Evolutionary conservation across 1,140 invertebrate genomes (phyloP).

Genomic region (Drosophila mojavensis): DNA sequence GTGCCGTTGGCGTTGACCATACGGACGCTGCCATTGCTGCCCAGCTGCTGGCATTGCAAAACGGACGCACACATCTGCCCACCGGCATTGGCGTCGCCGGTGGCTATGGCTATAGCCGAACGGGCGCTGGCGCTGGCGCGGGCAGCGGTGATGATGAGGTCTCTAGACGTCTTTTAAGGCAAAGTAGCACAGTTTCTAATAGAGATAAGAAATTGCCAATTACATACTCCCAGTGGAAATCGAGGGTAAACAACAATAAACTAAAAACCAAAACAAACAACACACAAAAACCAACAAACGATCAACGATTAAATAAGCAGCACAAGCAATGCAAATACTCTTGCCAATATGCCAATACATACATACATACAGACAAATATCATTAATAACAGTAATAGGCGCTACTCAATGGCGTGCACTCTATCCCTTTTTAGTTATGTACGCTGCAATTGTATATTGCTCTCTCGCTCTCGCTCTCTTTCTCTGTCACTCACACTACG

Average conservation of each 20-base stretch:
- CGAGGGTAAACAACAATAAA: constrained; percentile 78
- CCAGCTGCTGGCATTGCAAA: constrained; percentile 70
- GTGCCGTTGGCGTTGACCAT: constrained; percentile 33
- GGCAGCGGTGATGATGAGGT: constrained; percentile 56
- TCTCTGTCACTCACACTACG: neutral
- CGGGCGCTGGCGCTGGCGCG: neutral
- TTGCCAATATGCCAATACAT: constrained; percentile 11
- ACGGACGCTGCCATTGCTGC: constrained; percentile 73
- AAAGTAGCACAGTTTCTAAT: constrained; percentile 82
- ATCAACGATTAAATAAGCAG: neutral
- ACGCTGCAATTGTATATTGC: constrained; percentile 9
- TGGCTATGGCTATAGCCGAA: constrained; percentile 9
- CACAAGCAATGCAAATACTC: constrained; percentile 18
- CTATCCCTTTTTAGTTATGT: too few relatives aligned
- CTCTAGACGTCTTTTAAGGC: constrained; percentile 83
- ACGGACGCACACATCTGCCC: constrained; percentile 70
- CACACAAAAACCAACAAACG: constrained; percentile 8
- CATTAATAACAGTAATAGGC: constrained; percentile 17
- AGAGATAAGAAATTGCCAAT: constrained; percentile 84
- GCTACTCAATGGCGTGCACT: constrained; percentile 8
- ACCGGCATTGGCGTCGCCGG: constrained; percentile 53
- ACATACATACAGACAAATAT: neutral
- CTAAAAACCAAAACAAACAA: constrained; percentile 3
- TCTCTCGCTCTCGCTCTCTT: constrained; percentile 11
- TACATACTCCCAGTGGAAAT: constrained; percentile 84